Percentiles rank a stretch among this genome's conserved stretches.
phyloP scores from a whole-genome alignment of 2,888 invertebrate genomes.

The Seladonia tumulorum region DNA sequence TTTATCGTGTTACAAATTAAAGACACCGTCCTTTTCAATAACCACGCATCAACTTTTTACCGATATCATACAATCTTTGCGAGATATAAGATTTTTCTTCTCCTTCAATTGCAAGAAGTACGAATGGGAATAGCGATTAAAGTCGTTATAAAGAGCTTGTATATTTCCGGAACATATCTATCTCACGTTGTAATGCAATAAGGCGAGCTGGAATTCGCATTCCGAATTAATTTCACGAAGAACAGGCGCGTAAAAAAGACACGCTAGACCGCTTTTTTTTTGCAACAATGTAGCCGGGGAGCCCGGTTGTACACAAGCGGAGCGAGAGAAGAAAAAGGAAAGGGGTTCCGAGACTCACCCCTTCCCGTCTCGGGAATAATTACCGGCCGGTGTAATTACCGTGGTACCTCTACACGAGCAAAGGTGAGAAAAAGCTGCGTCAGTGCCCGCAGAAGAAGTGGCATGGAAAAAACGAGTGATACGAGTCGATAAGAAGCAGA shows the following conservation, averaged over 20 bases:
- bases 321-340: background rate
- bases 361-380: background rate
- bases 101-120: no score
- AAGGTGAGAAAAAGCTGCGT: conserved; percentile 13
- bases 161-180: background rate
- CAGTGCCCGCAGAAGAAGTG: background rate
- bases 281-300: background rate
- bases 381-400: background rate
- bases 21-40: no score
- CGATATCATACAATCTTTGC: no score
- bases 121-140: no score
- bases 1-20: no score
- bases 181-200: background rate
- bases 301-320: background rate
- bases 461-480: background rate
- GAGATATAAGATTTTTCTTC: no score
- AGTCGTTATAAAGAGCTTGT: background rate
- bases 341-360: background rate
- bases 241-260: background rate
- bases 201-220: background rate
- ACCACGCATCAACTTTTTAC: no score
- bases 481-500: conserved; percentile 28
- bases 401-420: background rate
- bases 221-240: background rate
- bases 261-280: background rate